A percentile compares a stretch with the other conserved stretches of the same genome.
Evolutionary conservation across 2,797 vertebrate genomes (phyloP).

Genomic region (Cetoscarus ocellatus): DNA sequence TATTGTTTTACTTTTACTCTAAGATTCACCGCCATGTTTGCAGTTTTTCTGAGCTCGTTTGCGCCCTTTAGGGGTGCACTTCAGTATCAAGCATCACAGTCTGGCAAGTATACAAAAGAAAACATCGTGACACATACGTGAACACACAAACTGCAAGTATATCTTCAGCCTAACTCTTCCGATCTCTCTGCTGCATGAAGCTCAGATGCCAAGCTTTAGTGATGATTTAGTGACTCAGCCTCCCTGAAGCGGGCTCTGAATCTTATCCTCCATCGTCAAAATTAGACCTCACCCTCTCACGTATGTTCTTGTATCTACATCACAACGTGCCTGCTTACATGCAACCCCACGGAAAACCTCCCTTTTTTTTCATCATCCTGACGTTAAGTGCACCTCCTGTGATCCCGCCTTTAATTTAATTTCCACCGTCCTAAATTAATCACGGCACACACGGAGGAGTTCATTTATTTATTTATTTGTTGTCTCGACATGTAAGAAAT

Average conservation of each 20-base stretch:
- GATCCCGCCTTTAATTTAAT: conserved; percentile 70
- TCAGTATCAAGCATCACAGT: too few species aligned
- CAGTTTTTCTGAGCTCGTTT: too few species aligned
- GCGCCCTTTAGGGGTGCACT: too few species aligned
- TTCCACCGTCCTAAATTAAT: conserved; percentile 75
- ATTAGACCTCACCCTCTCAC: conserved; percentile 14
- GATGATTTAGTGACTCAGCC: conserved; percentile 1
- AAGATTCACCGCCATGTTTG: too few species aligned
- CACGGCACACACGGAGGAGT: conserved; percentile 47
- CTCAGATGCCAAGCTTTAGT: too few species aligned
- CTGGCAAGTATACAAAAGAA: too few species aligned
- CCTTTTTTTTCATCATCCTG: conserved; percentile 39
- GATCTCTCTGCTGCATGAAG: too few species aligned
- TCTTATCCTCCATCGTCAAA: neutral
- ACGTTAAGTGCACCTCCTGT: conserved; percentile 36
- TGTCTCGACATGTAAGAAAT: conserved; percentile 67
- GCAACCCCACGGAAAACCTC: conserved; percentile 8
- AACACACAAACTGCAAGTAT: too few species aligned
- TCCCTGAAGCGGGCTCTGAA: neutral
- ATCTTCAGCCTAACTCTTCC: too few species aligned
- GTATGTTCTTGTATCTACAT: conserved; percentile 5
- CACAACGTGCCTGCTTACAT: conserved; percentile 3
- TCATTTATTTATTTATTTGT: conserved; percentile 75
- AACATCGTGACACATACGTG: too few species aligned
- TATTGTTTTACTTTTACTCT: too few species aligned